These are phyloP conservation scores for Sebastes hubbsi DNA, from an alignment of 2,797 vertebrate species.

Conservation along the genomic window DNA sequence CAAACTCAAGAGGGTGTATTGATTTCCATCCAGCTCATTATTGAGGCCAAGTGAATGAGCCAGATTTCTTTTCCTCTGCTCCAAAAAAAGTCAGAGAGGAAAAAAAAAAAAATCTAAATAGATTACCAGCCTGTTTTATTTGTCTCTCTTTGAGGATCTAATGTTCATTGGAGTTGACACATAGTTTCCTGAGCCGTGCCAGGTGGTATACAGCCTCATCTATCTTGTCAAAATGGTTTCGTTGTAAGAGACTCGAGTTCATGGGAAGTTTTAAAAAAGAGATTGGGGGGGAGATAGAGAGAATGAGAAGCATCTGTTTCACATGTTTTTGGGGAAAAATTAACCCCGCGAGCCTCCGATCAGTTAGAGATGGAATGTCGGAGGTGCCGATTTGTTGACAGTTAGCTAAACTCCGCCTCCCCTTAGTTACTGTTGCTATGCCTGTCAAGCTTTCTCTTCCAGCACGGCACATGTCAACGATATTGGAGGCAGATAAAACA, in stretches of 20 bases:
- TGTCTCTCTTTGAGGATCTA: constrained; percentile 48
- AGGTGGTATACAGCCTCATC: constrained; percentile 36
- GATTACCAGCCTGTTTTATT: constrained; percentile 35
- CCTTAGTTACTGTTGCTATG: neutral
- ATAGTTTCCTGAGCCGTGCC: constrained; percentile 48
- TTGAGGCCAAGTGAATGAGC: constrained; percentile 37
- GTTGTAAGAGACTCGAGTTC: constrained; percentile 19
- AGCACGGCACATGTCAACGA: neutral
- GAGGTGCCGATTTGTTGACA: constrained; percentile 4
- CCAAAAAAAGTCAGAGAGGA: constrained; percentile 8
- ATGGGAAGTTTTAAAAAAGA: constrained; percentile 12
- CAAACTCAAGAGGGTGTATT: constrained; percentile 32
- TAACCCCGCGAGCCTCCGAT: neutral
- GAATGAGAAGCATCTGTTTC: constrained; percentile 44
- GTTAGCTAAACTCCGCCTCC: neutral
- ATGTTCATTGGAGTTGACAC: constrained; percentile 61
- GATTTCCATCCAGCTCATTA: constrained; percentile 60
- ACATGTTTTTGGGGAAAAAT: constrained; percentile 20
- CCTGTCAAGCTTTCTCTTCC: neutral
- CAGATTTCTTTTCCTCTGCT: constrained; percentile 35
- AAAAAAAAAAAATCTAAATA: constrained; percentile 21
- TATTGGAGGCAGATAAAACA: neutral
- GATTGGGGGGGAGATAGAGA: constrained; percentile 6
- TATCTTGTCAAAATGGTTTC: constrained; percentile 52
- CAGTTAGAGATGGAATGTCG: neutral